Evolutionary conservation across 2,888 invertebrate genomes (phyloP), one percentile per base, ranked within the genome.

Genomic region (Hypomecis atomaria): DNA sequence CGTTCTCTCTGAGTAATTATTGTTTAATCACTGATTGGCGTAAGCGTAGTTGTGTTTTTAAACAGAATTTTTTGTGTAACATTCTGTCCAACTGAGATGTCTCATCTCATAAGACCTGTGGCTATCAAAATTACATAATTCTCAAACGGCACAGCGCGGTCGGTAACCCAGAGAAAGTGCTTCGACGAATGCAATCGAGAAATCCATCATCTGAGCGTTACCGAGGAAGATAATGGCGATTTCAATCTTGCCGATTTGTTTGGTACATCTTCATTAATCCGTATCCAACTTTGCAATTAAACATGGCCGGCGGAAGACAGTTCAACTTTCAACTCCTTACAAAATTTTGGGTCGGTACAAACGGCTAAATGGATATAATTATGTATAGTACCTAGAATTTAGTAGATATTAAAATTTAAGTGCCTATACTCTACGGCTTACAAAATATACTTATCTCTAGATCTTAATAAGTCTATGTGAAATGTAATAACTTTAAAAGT

Each of bases 141-240:
- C 57, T 69, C 59, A 69, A 69, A 65, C 67, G 67, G 69, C 57
- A 67, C 66, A 53, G 73, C 72, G 67, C 73, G 73, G 69, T 71
- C 71, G 70, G 69, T 74, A 66, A 65, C 65, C 68, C 72, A 81
- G 90, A 87, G 91, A 91, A 90, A 91, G 90, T 89, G 77, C 71
- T 75, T 77, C 78, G 68, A 72, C 79, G 78, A 79, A 70, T 75
- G 82, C 85, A 83, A 80, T 87, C 78, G 78, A 81, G 83, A 85
- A 85, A 88, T 84, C 79, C 79, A 79, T 82, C 83, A 79, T 79
- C 81, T 81, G 57, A 68, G 68, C 64, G 59, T 66, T 69, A 59
- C 63, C 67, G 76, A 78, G 71, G 78, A 72, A 84, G 81, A 78
- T 78, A 75, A 81, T 76, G 69, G 72, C 78, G 78, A 82, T 78